Percentiles rank a stretch among this genome's conserved stretches.
Evolutionary conservation across 1,140 invertebrate species (phyloP).

Genomic region (Heliothis virescens): DNA sequence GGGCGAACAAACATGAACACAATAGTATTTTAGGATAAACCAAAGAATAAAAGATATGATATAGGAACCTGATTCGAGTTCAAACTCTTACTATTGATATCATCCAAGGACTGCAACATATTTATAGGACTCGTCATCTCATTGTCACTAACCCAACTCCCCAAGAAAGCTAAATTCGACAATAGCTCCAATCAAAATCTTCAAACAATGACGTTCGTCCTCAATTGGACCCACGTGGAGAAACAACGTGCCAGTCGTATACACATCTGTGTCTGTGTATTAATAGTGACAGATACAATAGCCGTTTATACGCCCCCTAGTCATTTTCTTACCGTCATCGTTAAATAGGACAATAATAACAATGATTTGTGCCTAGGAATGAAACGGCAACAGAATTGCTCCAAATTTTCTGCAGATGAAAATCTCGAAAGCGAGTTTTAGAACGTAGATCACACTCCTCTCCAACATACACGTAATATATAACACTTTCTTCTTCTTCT

Average conservation of each 20-base stretch:
- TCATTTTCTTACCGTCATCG: background rate
- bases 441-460: too few relatives aligned
- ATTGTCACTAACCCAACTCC: too few relatives aligned
- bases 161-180: background rate
- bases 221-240: constrained; percentile 21
- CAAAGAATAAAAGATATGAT: background rate
- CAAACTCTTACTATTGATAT: too few relatives aligned
- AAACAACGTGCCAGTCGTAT: constrained; percentile 10
- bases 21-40: background rate
- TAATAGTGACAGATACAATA: constrained; percentile 24
- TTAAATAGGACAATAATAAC: background rate
- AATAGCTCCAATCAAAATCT: background rate
- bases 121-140: too few relatives aligned
- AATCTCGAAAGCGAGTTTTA: too few relatives aligned
- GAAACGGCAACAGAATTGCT: background rate
- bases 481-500: too few relatives aligned
- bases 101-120: too few relatives aligned
- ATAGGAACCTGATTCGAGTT: too few relatives aligned
- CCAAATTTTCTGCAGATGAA: too few relatives aligned
- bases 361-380: background rate
- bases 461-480: too few relatives aligned
- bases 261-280: constrained; percentile 17
- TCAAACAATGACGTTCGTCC: background rate
- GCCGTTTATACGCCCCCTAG: background rate
- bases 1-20: background rate